These are phyloP conservation scores for Ailurus styani DNA, from an alignment of 2,113 vertebrate genomes.

Conservation along the genomic window DNA sequence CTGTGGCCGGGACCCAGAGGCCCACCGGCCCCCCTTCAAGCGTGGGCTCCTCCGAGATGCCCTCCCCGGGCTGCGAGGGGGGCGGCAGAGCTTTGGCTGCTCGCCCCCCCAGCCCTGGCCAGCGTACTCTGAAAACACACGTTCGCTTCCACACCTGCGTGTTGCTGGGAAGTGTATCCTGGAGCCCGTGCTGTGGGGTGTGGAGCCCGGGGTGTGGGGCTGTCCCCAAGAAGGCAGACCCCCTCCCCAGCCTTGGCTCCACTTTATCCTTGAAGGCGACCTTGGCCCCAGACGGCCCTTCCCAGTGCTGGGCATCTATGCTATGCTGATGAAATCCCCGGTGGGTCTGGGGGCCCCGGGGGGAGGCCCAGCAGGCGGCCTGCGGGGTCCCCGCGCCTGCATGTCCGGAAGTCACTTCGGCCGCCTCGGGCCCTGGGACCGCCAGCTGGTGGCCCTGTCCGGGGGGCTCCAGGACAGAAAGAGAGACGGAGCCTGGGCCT, in stretches of 20 bases:
- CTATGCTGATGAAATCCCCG: slow-evolving; percentile 66
- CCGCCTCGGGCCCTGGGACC: background rate
- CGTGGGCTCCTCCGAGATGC: background rate
- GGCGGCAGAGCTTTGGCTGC: background rate
- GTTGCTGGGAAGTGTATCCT: background rate
- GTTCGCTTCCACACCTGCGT: background rate
- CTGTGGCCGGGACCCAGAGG: background rate
- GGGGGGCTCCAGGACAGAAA: background rate
- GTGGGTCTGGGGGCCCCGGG: slow-evolving; percentile 62
- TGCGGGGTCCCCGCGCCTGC: background rate
- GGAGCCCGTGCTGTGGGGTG: too few relatives aligned
- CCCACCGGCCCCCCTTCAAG: fast-evolving
- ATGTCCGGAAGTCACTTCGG: background rate
- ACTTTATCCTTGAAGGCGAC: background rate
- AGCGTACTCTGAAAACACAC: background rate
- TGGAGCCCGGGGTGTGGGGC: background rate
- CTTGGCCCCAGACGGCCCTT: background rate
- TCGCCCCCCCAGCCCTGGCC: fast-evolving
- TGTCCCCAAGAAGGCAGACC: background rate
- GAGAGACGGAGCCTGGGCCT: background rate
- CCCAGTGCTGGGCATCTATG: slow-evolving; percentile 39
- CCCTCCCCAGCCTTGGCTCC: fast-evolving
- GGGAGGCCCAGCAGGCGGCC: fast-evolving
- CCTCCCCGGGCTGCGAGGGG: fast-evolving
- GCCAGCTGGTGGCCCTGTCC: background rate